Conservation (phyloP, 2,888 invertebrate genomes). For the Drosophila putrida region DNA sequence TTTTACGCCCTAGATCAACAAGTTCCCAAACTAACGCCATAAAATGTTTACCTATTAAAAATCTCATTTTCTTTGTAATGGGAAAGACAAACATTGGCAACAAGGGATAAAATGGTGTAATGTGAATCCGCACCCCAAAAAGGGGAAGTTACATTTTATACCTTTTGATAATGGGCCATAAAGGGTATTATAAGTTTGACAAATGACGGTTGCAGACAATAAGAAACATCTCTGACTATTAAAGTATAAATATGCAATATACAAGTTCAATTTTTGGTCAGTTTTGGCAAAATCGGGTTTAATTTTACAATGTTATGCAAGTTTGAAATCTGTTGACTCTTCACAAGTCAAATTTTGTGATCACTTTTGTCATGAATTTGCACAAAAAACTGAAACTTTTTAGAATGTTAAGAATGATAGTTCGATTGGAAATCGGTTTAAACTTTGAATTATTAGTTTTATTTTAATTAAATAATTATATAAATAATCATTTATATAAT, state of each 20-base stretch:
- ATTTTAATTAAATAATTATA: no score
- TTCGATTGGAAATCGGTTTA: no score
- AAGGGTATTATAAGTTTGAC: neutral
- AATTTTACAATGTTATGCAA: no score
- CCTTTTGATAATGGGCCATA: neutral
- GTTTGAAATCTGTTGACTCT: no score
- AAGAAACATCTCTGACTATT: neutral
- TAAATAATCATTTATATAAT: no score
- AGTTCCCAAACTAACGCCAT: conserved; percentile 1
- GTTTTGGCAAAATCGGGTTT: no score
- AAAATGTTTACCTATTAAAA: conserved; percentile 30
- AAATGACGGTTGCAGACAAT: neutral
- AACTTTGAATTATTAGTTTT: no score
- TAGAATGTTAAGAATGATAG: no score
- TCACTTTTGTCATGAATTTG: no score
- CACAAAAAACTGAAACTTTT: no score
- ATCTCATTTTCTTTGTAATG: conserved; percentile 32
- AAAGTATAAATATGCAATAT: neutral
- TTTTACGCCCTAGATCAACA: neutral
- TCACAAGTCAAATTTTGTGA: no score
- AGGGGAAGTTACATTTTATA: conserved; percentile 1
- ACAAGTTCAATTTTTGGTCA: no score
- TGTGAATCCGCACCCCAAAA: conserved; percentile 4
- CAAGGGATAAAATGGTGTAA: conserved; percentile 9
- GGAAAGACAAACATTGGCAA: conserved; percentile 10